Evolutionary conservation across 1,140 invertebrate genomes (phyloP), one percentile per base, ranked within the genome.

Genomic region (Meloidogyne floridensis): DNA sequence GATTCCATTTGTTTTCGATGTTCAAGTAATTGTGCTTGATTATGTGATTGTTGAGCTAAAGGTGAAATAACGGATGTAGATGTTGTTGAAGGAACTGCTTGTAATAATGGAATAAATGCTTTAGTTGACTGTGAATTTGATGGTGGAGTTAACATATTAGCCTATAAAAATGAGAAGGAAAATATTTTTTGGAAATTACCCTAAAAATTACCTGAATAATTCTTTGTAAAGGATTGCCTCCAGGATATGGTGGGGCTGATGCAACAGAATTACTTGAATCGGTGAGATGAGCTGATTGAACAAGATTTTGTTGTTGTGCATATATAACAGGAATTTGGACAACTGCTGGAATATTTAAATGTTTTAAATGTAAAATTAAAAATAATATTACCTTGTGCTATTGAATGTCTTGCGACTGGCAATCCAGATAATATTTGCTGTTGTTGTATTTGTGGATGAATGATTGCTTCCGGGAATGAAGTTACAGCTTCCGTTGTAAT

Each of bases 61-160:
- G 77, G 77, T 54, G 77, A 79, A 77, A 81, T 81, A 18, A 69
- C 80, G n/a, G 76, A 20, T 18, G 76, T 74, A 9, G 54, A 47
- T 18, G 69, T 18, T 8, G 53, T 72, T 32, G 65, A 47, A 43
- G 76, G 77, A 73, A 43, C 13, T 20, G 71, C n/a, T 47, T 69
- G 71, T 47, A 81, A 53, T 18, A 65, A 65, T 65, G 72, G 42
- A 53, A 71, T 70, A 32, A 51, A 32, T 13, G 80, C 72, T 70
- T 75, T 81, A 13, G 73, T n/a, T 20, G 59, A 79, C 32, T 79
- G 77, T 0, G 77, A 42, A 53, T 20, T 47, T 20, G 77, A 18
- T 51, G 77, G 77, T n/a, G 77, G 77, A 51, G 18, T 79, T 43
- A 79, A 18, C 77, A 79, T 32, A 77, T 54, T 77, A 15, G 75